phyloP scores from a whole-genome alignment of 2,113 vertebrate species.

The Agapornis roseicollis region DNA sequence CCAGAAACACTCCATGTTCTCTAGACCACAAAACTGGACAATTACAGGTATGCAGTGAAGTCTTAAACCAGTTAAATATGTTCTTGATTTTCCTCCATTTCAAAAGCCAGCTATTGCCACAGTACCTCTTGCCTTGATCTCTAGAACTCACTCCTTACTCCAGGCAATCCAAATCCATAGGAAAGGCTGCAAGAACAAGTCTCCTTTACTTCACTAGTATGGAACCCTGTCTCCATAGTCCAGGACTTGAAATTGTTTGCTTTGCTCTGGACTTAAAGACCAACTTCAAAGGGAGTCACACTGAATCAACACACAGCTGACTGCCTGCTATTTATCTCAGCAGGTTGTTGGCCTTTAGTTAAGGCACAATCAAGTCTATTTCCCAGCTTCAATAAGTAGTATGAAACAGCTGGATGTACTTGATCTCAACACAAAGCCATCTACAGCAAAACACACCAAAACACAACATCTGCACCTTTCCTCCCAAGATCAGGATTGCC shows the following conservation, averaged over 20 bases:
- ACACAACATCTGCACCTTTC: conserved; percentile 34
- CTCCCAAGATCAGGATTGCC: conserved; percentile 67
- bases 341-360: background rate
- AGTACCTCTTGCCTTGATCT: conserved; percentile 20
- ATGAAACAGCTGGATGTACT: background rate
- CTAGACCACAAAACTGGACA: conserved; percentile 84
- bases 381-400: background rate
- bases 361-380: background rate
- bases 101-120: conserved; percentile 54
- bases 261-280: background rate
- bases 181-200: conserved; percentile 29
- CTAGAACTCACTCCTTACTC: conserved; percentile 33
- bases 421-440: background rate
- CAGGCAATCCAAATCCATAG: conserved; percentile 68
- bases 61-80: conserved; percentile 55
- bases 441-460: background rate
- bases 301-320: background rate
- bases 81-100: conserved; percentile 73
- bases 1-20: conserved; percentile 89
- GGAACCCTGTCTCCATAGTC: background rate
- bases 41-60: conserved; percentile 96
- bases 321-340: background rate
- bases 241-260: background rate
- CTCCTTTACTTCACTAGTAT: background rate
- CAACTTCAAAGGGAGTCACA: background rate